phyloP scores from a whole-genome alignment of 2,113 vertebrate species.

The Hydrochoerus hydrochaeris region DNA sequence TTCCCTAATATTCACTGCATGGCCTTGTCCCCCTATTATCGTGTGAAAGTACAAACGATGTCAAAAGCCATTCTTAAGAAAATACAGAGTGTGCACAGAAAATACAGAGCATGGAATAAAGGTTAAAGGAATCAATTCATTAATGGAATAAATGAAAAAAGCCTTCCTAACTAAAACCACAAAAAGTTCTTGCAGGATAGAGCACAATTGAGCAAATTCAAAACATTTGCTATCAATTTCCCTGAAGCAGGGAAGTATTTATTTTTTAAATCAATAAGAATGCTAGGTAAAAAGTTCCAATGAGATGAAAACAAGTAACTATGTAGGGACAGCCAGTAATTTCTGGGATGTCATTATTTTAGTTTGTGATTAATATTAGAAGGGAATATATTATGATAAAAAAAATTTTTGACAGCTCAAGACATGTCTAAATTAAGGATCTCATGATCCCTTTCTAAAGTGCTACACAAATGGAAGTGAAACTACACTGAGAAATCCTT shows the following conservation, averaged over 20 bases:
- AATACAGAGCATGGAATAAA: not conserved
- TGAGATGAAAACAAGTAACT: not conserved
- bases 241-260: not conserved
- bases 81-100: not conserved
- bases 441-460: not conserved
- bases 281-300: not conserved
- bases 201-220: not conserved
- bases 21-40: not conserved
- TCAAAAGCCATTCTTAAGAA: not conserved
- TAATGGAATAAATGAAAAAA: not conserved
- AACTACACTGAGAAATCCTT: not conserved
- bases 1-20: not conserved
- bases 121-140: not conserved
- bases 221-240: not conserved
- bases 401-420: slow-evolving; percentile 46
- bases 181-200: not conserved
- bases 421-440: slow-evolving; percentile 40
- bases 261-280: not conserved
- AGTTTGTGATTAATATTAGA: slow-evolving; percentile 57
- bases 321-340: not conserved
- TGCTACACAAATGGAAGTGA: not conserved
- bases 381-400: slow-evolving; percentile 41
- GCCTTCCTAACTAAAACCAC: not conserved
- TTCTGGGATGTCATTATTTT: slow-evolving; percentile 27
- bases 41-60: not conserved